Conservation (phyloP, 2,113 vertebrate species). For the Misgurnus mizolepis region DNA sequence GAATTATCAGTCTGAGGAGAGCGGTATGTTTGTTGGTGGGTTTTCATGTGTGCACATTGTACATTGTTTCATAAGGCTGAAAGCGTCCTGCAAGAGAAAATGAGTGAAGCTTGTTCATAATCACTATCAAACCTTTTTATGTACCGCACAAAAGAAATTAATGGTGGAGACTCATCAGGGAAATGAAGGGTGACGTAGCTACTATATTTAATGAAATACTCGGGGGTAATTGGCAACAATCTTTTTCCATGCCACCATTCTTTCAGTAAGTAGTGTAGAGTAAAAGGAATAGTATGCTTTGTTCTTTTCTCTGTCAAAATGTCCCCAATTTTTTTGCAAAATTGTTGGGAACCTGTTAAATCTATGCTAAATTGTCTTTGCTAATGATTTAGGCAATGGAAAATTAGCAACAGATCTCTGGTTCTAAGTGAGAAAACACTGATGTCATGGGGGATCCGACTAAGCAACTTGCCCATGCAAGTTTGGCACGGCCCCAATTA, state of each 20-base stretch:
- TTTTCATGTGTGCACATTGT: not conserved
- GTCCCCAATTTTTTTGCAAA: no score
- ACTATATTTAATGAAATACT: not conserved
- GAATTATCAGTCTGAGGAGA: not conserved
- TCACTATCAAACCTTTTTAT: not conserved
- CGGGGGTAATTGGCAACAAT: no score
- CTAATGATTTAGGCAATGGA: not conserved
- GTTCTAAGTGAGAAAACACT: not conserved
- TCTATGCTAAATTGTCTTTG: not conserved
- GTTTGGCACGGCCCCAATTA: conserved; percentile 11
- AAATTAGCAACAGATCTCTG: conserved; percentile 17
- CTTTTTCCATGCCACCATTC: not conserved
- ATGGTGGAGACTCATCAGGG: not conserved
- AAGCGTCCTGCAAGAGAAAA: not conserved
- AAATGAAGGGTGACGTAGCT: not conserved
- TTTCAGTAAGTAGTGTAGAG: not conserved
- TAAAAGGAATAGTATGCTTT: no score
- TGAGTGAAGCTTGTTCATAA: no score
- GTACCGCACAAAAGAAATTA: not conserved
- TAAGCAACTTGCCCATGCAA: conserved; percentile 26
- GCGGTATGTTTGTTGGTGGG: not conserved
- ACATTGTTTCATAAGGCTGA: not conserved
- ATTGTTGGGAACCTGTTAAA: not conserved
- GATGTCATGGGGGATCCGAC: conserved; percentile 21
- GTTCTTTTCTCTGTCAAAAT: no score